Base-by-base conservation (phyloP, 2,113 vertebrate species). In the Phalacrocorax aristotelis region DNA sequence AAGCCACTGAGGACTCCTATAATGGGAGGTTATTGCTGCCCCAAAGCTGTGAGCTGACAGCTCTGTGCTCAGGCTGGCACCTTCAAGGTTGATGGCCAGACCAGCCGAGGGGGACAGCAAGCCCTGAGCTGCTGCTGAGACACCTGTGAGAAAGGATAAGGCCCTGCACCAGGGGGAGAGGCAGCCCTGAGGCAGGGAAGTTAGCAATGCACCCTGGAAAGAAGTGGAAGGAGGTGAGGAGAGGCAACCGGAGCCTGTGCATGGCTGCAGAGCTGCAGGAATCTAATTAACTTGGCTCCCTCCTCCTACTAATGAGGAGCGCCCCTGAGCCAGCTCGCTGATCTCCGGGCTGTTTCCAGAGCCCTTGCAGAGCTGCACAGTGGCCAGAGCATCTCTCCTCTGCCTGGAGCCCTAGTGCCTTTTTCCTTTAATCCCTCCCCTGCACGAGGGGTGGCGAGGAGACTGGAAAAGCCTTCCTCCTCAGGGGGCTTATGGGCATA, bases 381-480 rank as follows among this genome's bases (percentile, higher is more conserved):
- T 6, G 52, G 11, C 30, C 69, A 46, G 44, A 0, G 0, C n/a
- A 19, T 32, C 46, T 54, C n/a, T 82, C 32, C 32, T 64, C 54
- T 81, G 38, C 62, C n/a, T 2, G 29, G 9, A 64, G 23, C 29
- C 17, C n/a, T 49, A 26, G 23, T 87, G 68, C 46, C 52, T 55
- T 36, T 36, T 60, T 44, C 15, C 6, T 15, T 10, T 9, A 15
- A 55, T 80, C 38, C 51, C 29, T 68, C 2, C n/a, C 66, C 57
- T 58, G 14, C 5, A 0, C 0, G 0, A 87, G 36, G 12, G 23
- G 15, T 58, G 46, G 15, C 1, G 7, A 54, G 60, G 42, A 74
- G 25, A 13, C 48, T 83, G 61, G 70, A 68, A 76, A 51, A 90
- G 11, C 9, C 7, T 48, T 32, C 66, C n/a, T 72, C 46, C 29